A percentile compares a stretch with the other conserved stretches of the same genome.
Evolutionary conservation across 2,888 invertebrate species (phyloP).

Genomic region (Eupithecia subfuscata): DNA sequence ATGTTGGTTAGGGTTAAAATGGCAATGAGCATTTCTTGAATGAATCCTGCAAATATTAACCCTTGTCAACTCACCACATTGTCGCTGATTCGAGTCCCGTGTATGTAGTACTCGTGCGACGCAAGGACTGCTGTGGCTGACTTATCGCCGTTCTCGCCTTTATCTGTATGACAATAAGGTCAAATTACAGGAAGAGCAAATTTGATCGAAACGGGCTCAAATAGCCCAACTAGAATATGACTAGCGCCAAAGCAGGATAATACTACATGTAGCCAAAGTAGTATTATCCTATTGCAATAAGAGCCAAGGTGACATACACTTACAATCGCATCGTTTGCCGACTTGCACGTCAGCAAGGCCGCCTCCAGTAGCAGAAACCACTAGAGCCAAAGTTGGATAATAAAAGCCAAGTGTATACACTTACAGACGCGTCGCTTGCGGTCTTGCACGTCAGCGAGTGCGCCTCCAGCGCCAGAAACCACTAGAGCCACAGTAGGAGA

Average conservation of each 20-base stretch:
- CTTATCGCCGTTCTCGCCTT: slow-evolving; percentile 63
- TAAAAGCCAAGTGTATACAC: slow-evolving; percentile 26
- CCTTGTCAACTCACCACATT: slow-evolving; percentile 88
- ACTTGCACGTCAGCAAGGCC: slow-evolving; percentile 97
- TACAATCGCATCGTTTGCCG: slow-evolving; percentile 85
- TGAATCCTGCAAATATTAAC: neutral
- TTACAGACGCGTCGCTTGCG: slow-evolving; percentile 85
- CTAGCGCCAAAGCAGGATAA: neutral
- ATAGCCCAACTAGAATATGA: neutral
- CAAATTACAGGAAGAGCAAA: neutral
- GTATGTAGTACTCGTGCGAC: slow-evolving; percentile 95
- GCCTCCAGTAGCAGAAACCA: slow-evolving; percentile 97
- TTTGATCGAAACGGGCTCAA: neutral
- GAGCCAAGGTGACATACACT: neutral
- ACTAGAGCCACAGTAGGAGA: neutral
- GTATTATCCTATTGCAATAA: neutral
- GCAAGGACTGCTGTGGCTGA: slow-evolving; percentile 77
- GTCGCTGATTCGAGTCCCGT: slow-evolving; percentile 96
- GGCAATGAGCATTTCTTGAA: neutral
- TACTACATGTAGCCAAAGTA: neutral
- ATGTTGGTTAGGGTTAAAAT: neutral
- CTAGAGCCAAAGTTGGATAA: slow-evolving; percentile 89
- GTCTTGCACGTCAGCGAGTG: slow-evolving; percentile 96
- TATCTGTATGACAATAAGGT: slow-evolving; percentile 44
- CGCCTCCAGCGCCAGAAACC: slow-evolving; percentile 97